Conservation (phyloP, 1,140 invertebrate genomes). For the Pogonomyrmex barbatus region DNA sequence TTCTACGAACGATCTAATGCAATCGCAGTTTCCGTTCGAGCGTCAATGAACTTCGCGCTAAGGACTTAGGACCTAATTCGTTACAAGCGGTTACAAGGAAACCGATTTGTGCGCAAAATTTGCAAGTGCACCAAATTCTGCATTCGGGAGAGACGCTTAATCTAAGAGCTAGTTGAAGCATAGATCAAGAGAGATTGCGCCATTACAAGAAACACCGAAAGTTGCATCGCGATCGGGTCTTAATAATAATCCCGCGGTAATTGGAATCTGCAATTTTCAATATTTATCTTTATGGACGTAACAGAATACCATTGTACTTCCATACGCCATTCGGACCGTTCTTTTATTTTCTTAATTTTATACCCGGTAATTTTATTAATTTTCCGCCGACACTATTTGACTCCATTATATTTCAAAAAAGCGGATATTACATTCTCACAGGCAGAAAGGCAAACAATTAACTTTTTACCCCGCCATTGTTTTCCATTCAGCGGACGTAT, state of each 20-base stretch:
- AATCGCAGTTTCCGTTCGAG: slow-evolving; percentile 13
- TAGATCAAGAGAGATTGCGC: not conserved
- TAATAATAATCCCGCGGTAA: not conserved
- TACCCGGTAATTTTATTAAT: slow-evolving; percentile 6
- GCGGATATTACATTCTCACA: slow-evolving; percentile 18
- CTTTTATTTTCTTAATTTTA: slow-evolving; percentile 8
- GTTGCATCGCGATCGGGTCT: not conserved
- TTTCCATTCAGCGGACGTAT: not conserved
- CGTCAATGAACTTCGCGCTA: not conserved
- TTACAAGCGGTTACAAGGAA: not conserved
- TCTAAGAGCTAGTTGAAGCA: not conserved
- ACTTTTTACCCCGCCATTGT: not conserved
- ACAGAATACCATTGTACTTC: not conserved
- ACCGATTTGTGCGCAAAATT: not conserved
- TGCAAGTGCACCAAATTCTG: not conserved
- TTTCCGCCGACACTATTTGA: not conserved
- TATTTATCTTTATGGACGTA: not conserved
- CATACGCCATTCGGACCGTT: not conserved
- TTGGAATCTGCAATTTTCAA: not conserved
- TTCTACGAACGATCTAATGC: slow-evolving; percentile 3
- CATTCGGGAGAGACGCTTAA: not conserved
- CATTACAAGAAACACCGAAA: slow-evolving; percentile 2
- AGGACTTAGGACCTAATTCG: slow-evolving; percentile 23
- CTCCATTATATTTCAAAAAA: slow-evolving; percentile 35
- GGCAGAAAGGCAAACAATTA: slow-evolving; percentile 45